phyloP scores from a whole-genome alignment of 2,113 vertebrate genomes.

The Otis tarda region DNA sequence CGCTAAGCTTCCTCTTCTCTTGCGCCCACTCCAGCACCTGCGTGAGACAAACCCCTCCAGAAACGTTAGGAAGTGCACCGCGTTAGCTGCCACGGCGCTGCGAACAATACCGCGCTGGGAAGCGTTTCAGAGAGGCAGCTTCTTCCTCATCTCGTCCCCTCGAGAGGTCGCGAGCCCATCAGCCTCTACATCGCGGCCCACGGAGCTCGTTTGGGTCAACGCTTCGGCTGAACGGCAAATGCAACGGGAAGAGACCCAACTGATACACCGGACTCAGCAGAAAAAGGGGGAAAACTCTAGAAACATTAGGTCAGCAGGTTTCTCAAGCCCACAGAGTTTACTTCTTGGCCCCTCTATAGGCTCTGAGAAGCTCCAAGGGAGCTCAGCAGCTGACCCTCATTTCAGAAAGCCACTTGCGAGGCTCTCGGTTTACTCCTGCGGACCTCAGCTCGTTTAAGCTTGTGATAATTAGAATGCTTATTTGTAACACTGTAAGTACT shows the following conservation, averaged over 20 bases:
- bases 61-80: fast-evolving
- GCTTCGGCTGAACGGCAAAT: neutral
- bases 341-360: neutral
- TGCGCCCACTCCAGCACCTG: constrained; percentile 98
- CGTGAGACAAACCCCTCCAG: neutral
- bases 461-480: constrained; percentile 4
- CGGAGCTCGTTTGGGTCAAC: neutral
- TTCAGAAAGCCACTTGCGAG: neutral
- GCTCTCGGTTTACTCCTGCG: neutral
- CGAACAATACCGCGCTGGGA: neutral
- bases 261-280: neutral
- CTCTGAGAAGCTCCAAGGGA: neutral
- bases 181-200: neutral
- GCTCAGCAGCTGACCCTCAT: neutral
- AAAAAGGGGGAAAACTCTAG: neutral
- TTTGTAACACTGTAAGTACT: neutral
- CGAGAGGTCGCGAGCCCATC: neutral
- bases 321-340: neutral
- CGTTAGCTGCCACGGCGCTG: neutral
- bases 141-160: neutral
- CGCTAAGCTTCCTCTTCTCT: constrained; percentile 90
- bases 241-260: neutral
- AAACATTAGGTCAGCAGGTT: fast-evolving
- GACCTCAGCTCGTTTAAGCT: neutral
- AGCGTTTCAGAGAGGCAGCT: neutral